Conservation (phyloP, 1,140 invertebrate genomes). For the Ridgeia piscesae region DNA sequence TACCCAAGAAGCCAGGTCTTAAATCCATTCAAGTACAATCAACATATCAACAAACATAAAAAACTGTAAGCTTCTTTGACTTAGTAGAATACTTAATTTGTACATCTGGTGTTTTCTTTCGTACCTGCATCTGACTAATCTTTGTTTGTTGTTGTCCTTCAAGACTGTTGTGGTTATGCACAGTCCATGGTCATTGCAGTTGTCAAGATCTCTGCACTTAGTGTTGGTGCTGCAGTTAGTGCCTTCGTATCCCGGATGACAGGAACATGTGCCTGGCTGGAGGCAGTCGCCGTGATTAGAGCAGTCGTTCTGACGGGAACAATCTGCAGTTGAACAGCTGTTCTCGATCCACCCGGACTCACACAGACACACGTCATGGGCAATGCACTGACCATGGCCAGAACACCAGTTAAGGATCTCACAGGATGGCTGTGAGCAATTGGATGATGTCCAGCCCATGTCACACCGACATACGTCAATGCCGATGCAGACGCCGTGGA, state of each 20-base stretch:
- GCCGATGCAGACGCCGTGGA: background rate
- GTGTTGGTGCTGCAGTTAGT: background rate
- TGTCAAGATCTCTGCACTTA: background rate
- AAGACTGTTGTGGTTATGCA: background rate
- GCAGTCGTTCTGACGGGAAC: background rate
- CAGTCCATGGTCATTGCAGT: background rate
- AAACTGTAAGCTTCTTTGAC: too few species aligned
- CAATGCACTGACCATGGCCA: background rate
- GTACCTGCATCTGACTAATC: background rate
- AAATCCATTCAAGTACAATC: too few species aligned
- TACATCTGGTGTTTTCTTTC: background rate
- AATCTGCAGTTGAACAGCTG: background rate
- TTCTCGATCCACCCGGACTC: background rate
- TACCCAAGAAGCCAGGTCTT: too few species aligned
- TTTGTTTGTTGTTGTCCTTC: background rate
- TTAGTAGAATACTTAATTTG: background rate
- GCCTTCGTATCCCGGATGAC: background rate
- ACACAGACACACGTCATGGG: background rate
- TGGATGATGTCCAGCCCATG: background rate
- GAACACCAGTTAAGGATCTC: background rate
- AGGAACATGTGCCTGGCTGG: background rate
- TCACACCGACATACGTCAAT: background rate
- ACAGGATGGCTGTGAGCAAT: background rate
- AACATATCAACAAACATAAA: too few species aligned
- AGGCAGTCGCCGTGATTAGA: background rate